Conservation (phyloP, 2,888 invertebrate species). For the Biston betularia region DNA sequence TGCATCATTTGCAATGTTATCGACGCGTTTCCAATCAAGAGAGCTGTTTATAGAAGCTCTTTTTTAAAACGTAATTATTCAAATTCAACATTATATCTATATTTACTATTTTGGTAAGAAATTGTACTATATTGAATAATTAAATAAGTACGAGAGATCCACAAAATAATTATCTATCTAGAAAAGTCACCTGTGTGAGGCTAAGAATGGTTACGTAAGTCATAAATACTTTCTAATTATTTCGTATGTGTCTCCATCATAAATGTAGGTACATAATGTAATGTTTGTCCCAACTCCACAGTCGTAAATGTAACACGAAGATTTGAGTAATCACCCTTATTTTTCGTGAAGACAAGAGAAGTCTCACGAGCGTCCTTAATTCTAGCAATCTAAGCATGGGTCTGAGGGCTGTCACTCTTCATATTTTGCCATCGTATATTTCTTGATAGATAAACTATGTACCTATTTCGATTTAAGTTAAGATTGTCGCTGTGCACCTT, state of each 20-base stretch:
- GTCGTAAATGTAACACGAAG: slow-evolving; percentile 52
- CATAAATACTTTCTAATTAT: slow-evolving; percentile 8
- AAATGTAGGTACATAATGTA: slow-evolving; percentile 14
- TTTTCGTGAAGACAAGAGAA: slow-evolving; percentile 65
- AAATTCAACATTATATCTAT: too few relatives aligned
- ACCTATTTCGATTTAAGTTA: too few relatives aligned
- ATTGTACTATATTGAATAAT: too few relatives aligned
- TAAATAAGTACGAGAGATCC: neutral
- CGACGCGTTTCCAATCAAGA: too few relatives aligned
- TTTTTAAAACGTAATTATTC: too few relatives aligned
- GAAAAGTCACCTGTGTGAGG: neutral
- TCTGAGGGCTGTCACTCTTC: slow-evolving; percentile 62
- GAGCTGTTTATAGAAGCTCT: too few relatives aligned
- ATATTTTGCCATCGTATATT: neutral
- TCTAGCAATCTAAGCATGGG: slow-evolving; percentile 77
- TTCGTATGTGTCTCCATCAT: slow-evolving; percentile 5
- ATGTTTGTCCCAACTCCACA: slow-evolving; percentile 30
- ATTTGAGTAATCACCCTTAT: slow-evolving; percentile 75
- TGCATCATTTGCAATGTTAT: too few relatives aligned
- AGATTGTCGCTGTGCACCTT: too few relatives aligned
- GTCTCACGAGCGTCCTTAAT: slow-evolving; percentile 69
- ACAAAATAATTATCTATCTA: neutral
- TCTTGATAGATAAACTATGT: neutral
- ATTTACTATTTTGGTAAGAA: too few relatives aligned
- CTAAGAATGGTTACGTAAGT: neutral